These are phyloP conservation scores for Meta bourneti DNA, from an alignment of 2,888 invertebrate genomes.

Conservation along the genomic window DNA sequence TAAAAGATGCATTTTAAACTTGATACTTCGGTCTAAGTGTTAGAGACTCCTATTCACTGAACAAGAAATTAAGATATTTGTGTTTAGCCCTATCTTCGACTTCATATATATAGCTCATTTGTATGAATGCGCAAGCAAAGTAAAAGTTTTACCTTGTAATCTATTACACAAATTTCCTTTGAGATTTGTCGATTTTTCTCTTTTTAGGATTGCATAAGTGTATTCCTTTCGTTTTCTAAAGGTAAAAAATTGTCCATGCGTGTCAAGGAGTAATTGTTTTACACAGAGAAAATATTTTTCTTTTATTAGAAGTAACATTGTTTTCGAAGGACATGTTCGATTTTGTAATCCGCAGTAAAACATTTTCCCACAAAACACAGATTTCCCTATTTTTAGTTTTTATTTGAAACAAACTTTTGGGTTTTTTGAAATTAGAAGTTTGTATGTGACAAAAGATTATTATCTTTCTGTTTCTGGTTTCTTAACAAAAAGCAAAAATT, in stretches of 20 bases:
- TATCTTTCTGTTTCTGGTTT: too few species aligned
- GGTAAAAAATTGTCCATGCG: neutral
- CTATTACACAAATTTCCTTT: neutral
- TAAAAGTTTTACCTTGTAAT: neutral
- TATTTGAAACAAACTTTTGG: too few species aligned
- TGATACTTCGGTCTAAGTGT: neutral
- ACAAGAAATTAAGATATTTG: neutral
- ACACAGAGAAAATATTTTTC: neutral
- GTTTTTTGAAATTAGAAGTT: too few species aligned
- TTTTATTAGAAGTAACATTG: neutral
- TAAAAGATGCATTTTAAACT: neutral
- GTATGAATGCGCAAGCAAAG: neutral
- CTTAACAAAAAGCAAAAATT: too few species aligned
- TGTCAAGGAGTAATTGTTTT: neutral
- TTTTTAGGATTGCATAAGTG: neutral
- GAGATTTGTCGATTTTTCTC: neutral
- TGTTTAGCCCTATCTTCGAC: neutral
- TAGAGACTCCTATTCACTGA: too few species aligned
- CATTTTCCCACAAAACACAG: neutral
- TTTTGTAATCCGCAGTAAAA: neutral
- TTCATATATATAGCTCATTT: neutral
- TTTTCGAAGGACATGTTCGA: neutral
- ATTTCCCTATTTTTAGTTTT: neutral
- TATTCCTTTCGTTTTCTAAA: neutral
- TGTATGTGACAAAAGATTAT: too few species aligned